Evolutionary conservation across 2,888 invertebrate species (phyloP), one percentile per base, ranked within the genome.

Genomic region (Cyrtodaria siliqua): DNA sequence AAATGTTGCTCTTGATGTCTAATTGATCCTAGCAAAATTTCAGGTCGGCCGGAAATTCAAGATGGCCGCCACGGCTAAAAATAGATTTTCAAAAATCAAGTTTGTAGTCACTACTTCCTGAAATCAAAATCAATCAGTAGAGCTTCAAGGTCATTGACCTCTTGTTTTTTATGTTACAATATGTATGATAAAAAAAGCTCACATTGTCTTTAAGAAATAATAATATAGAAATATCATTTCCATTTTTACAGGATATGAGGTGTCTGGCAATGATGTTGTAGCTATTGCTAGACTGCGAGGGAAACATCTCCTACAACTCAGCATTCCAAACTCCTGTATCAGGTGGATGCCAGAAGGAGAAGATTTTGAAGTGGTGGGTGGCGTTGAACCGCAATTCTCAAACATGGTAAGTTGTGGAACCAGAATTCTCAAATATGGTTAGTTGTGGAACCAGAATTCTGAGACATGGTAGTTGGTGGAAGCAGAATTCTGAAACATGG

Each of bases 281-380:
- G 95, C 95, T 24, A 95, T 96, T 60, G 95, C 95, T 44, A 94
- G 95, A 79, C 93, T 96, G 40, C 93, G 95, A 64, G 95, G 95
- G 53, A 89, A 93, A 24, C 93, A 93, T 33, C 92, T 96, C 79
- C 94, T 94, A 79, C 93, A 93, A 52, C 92, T 96, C 44, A 94
- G 94, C 84, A 94, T 96, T 77, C 95, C 95, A 14, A 93, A 94
- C n/a, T 90, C 91, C 61, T 93, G 93, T 85, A 90, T 93, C 42
- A 60, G 71, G 50, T 79, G 86, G 52, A n/a, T n/a, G n/a, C 80
- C 86, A 38, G 83, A 88, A 50, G 82, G 86, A 38, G 83, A 86
- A 27, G 85, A 86, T 14, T 72, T 82, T 27, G 78, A 85, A 55
- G 73, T 71, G 14, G 76, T 82, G 68, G 68, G 84, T 6, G 70